phyloP scores from a whole-genome alignment of 2,797 vertebrate genomes.

The Sarcoramphus papa region DNA sequence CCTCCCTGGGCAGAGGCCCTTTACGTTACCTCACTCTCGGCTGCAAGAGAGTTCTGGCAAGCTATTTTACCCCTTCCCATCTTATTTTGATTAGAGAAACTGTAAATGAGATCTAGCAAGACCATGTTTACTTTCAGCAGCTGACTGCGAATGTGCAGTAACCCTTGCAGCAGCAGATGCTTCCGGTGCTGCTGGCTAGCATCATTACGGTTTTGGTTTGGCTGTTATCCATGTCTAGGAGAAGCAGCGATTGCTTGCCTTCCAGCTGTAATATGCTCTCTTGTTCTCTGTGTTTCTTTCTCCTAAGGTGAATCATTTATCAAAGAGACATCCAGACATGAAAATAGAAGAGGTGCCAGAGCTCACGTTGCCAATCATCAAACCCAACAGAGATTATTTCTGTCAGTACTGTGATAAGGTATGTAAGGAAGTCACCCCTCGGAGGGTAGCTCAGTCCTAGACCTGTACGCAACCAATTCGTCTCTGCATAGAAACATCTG shows the following conservation, averaged over 20 bases:
- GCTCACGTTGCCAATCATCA: conserved; percentile 96
- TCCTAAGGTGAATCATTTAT: conserved; percentile 95
- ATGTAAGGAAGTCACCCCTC: not conserved
- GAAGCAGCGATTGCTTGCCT: not conserved
- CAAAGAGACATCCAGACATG: conserved; percentile 98
- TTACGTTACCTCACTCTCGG: not conserved
- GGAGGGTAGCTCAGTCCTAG: not conserved
- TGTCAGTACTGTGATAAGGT: conserved; percentile 99
- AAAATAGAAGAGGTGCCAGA: conserved; percentile 97
- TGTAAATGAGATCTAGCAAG: not conserved
- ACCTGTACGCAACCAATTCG: not conserved
- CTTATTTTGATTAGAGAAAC: not conserved
- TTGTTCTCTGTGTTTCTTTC: not conserved
- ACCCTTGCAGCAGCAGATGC: not conserved
- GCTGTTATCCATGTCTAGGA: not conserved
- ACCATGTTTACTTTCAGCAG: not conserved
- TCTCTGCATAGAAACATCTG: not conserved
- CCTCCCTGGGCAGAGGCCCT: not conserved
- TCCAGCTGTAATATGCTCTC: not conserved
- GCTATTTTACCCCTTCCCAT: not conserved
- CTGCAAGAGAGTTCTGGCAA: not conserved
- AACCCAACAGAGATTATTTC: conserved; percentile 98
- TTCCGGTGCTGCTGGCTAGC: not conserved
- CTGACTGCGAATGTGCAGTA: not conserved
- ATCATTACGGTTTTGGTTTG: not conserved